These are phyloP conservation scores for Cuculus canorus DNA, from an alignment of 2,797 vertebrate species.

Conservation along the genomic window DNA sequence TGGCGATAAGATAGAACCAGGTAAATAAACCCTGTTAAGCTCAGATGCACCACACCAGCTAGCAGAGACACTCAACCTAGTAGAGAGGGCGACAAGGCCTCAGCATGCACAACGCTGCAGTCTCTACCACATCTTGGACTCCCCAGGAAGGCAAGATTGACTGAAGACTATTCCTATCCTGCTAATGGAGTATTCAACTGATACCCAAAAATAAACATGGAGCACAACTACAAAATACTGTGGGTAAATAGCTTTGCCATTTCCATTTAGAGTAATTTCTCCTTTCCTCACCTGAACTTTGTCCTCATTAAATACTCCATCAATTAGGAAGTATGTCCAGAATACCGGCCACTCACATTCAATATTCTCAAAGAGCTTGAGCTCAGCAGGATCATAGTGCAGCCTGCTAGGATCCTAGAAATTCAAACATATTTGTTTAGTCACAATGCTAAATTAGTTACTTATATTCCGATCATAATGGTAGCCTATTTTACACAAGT, in stretches of 20 bases:
- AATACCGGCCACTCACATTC: slow-evolving; percentile 99
- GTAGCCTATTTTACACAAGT: not conserved
- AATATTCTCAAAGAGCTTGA: slow-evolving; percentile 98
- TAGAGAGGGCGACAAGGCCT: not conserved
- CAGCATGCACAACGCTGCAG: not conserved
- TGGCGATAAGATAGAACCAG: not conserved
- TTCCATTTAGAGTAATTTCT: not conserved
- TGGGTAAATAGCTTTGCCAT: not conserved
- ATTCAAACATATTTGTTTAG: not conserved
- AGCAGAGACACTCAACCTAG: not conserved
- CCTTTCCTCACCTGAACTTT: slow-evolving; percentile 87
- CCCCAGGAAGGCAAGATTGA: not conserved
- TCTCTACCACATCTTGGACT: rapidly evolving
- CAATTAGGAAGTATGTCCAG: slow-evolving; percentile 96
- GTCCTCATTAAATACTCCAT: slow-evolving; percentile 91
- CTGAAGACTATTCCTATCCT: not conserved
- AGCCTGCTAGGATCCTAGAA: slow-evolving; percentile 91
- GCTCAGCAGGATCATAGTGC: slow-evolving; percentile 96
- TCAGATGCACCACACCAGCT: not conserved
- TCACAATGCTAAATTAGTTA: not conserved
- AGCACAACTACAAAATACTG: not conserved
- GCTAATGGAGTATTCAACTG: not conserved
- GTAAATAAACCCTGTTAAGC: not conserved
- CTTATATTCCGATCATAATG: not conserved
- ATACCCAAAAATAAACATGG: not conserved